A percentile compares a stretch with the other conserved stretches of the same genome.
Conservation (phyloP, 2,888 invertebrate species). For the Euproctis similis region DNA sequence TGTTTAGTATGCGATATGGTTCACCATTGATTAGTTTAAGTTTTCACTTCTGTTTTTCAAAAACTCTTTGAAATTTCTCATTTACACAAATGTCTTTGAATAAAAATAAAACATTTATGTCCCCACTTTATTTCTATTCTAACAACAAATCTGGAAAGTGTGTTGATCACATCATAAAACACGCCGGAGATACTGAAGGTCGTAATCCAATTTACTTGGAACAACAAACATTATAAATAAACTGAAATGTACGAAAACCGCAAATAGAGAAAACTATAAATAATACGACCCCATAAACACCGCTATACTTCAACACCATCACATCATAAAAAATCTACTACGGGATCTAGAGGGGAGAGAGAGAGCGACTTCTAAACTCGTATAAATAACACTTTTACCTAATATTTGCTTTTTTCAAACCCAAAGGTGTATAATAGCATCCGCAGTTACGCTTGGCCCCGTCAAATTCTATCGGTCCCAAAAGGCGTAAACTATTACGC, state of each 20-base stretch:
- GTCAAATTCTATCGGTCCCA: too few species aligned
- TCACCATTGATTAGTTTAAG: too few species aligned
- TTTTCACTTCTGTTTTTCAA: too few species aligned
- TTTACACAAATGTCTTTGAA: slow-evolving; percentile 15
- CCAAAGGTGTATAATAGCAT: too few species aligned
- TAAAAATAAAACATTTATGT: slow-evolving; percentile 23
- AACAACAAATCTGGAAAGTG: slow-evolving; percentile 23
- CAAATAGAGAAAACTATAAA: slow-evolving; percentile 35
- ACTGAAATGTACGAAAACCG: slow-evolving; percentile 20
- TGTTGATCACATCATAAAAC: slow-evolving; percentile 26
- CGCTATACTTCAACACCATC: slow-evolving; percentile 32
- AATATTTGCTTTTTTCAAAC: too few species aligned
- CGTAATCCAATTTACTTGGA: slow-evolving; percentile 30
- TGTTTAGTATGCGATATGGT: too few species aligned
- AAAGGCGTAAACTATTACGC: too few species aligned
- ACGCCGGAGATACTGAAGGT: slow-evolving; percentile 16
- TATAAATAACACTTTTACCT: too few species aligned
- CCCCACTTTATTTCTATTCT: slow-evolving; percentile 21
- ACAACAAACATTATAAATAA: slow-evolving; percentile 31
- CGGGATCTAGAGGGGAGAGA: slow-evolving; percentile 29
- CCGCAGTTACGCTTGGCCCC: too few species aligned
- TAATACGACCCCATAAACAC: slow-evolving; percentile 36
- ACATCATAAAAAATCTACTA: slow-evolving; percentile 60
- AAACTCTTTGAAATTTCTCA: too few species aligned
- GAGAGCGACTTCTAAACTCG: slow-evolving; percentile 9